Base-by-base conservation (phyloP, 2,888 invertebrate species). In the Apodemia zela region DNA sequence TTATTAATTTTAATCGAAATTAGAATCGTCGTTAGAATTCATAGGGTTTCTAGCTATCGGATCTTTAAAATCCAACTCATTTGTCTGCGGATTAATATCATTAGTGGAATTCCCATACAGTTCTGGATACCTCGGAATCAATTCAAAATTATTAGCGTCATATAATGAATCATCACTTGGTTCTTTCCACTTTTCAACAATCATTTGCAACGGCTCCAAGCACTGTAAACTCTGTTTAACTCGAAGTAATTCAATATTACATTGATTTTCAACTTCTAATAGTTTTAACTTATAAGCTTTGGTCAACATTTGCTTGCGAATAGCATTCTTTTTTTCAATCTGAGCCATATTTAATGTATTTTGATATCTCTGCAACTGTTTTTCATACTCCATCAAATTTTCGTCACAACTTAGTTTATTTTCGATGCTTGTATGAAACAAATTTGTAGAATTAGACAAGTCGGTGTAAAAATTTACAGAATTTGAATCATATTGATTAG, bases 191-290 rank as follows among this genome's bases (percentile, higher is more conserved):
- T 87, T 85, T 66, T 73, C 82, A 15, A 82, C 85, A 29, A 89
- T 88, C 70, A 86, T 80, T 73, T 88, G 80, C 61, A 91, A 73
- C 1, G 91, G 90, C 67, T 89, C 86, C 63, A 91, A 72, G 66
- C 88, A 90, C 70, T 89, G 87, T n/a, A 90, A 70, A 65, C 85
- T 90, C 74, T 91, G 91, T 66, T 91, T 89, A 18, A 90, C 85
- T 21, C 89, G 79, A 59, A 90, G 75, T 49, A 91, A 68, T 68
- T 91, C 90, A 67, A 89, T 84, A 66, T 90, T 91, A 68, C 90
- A 90, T 74, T 91, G 90, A 68, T 91, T 91, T 77, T 92, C 91
- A 21, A 91, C 84, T 75, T 90, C 91, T 67, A 90, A 71, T 57
- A 90, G 76, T 69, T 89, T 92, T 10, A 91, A 69, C 65, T 80